These are phyloP conservation scores for Gadus chalcogrammus DNA, from an alignment of 2,113 vertebrate genomes.

Conservation along the genomic window DNA sequence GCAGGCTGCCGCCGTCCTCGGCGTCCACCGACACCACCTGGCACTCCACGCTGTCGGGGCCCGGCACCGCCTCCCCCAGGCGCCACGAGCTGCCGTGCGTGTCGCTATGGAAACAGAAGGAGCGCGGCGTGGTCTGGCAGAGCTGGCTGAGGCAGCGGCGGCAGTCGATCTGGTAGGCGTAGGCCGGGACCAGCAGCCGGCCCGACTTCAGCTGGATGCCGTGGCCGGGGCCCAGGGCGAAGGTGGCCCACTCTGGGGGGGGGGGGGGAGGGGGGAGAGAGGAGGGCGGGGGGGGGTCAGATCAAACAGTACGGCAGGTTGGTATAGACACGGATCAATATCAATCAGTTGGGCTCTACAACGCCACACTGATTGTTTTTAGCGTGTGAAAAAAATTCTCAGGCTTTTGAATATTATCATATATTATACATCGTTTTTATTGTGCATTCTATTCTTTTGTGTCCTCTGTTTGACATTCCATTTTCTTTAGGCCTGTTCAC, in stretches of 20 bases:
- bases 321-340: too few species aligned
- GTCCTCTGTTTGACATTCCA: too few species aligned
- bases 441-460: too few species aligned
- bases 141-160: slow-evolving; percentile 84
- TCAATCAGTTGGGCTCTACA: too few species aligned
- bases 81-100: slow-evolving; percentile 84
- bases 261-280: too few species aligned
- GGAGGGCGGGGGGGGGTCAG: too few species aligned
- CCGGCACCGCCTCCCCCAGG: slow-evolving; percentile 80
- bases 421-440: too few species aligned
- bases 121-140: slow-evolving; percentile 83
- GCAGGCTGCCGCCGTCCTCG: slow-evolving; percentile 74
- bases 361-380: too few species aligned
- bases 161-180: slow-evolving; percentile 87
- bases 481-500: too few species aligned
- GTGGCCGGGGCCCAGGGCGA: slow-evolving; percentile 88
- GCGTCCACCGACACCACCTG: slow-evolving; percentile 87
- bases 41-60: slow-evolving; percentile 86
- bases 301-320: too few species aligned
- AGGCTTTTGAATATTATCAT: too few species aligned
- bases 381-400: too few species aligned
- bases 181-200: slow-evolving; percentile 87
- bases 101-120: slow-evolving; percentile 90
- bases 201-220: slow-evolving; percentile 89
- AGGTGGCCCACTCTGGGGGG: slow-evolving; percentile 90